Percentiles rank a stretch among this genome's conserved stretches.
Evolutionary conservation across 2,888 invertebrate genomes (phyloP).

Genomic region (Heliconius hortense): DNA sequence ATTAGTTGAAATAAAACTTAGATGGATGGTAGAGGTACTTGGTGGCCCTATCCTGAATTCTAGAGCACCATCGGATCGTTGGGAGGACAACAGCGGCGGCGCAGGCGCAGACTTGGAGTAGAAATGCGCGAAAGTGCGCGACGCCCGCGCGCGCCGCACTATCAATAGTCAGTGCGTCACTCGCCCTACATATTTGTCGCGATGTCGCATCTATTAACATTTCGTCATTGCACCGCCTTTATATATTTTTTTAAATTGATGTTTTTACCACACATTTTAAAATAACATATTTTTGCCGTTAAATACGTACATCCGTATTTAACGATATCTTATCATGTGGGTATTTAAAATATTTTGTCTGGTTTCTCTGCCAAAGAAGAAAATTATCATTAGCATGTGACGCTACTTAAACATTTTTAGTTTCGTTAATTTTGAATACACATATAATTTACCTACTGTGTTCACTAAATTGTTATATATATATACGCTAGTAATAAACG

Average conservation of each 20-base stretch:
- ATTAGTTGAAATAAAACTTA: background rate
- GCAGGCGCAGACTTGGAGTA: conserved; percentile 33
- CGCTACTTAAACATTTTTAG: background rate
- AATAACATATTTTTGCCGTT: background rate
- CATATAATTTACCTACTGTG: background rate
- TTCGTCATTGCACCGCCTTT: conserved; percentile 45
- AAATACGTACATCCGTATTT: background rate
- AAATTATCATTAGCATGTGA: background rate
- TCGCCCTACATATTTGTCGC: conserved; percentile 69
- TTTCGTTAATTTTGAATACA: conserved; percentile 3
- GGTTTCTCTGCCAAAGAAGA: conserved; percentile 1
- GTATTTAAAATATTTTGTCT: conserved; percentile 15
- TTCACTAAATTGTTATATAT: background rate
- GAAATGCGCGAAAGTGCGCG: conserved; percentile 43
- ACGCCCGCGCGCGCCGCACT: conserved; percentile 50
- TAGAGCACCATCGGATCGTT: conserved; percentile 51
- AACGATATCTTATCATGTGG: background rate
- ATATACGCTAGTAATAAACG: background rate
- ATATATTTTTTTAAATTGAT: conserved; percentile 5
- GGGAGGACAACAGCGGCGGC: conserved; percentile 45
- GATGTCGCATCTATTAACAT: conserved; percentile 55
- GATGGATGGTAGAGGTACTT: background rate
- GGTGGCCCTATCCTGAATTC: conserved; percentile 46
- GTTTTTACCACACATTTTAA: background rate
- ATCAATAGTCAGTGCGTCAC: conserved; percentile 71